These are phyloP conservation scores for Apogon hyalosoma DNA, from an alignment of 2,797 vertebrate genomes.

Conservation along the genomic window DNA sequence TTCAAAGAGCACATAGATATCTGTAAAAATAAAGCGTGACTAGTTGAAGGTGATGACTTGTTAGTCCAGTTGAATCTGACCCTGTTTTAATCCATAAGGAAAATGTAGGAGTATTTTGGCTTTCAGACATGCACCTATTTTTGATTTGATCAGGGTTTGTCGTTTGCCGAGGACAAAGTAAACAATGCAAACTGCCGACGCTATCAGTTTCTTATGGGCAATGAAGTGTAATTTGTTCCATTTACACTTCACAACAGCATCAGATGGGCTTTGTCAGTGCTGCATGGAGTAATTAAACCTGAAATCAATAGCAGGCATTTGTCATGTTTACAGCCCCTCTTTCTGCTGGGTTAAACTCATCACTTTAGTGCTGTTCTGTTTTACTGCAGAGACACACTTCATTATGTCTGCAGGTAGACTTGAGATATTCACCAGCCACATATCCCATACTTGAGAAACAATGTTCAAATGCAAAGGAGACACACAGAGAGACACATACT, in stretches of 20 bases:
- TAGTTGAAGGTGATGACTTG: constrained; percentile 8
- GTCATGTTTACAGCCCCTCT: constrained; percentile 99
- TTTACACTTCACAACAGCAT: constrained; percentile 99
- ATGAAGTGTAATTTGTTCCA: constrained; percentile 99
- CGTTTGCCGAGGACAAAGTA: constrained; percentile 95
- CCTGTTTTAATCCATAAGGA: constrained; percentile 6
- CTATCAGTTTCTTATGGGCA: constrained; percentile 99
- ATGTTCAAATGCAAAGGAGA: constrained; percentile 91
- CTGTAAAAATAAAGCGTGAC: constrained; percentile 6
- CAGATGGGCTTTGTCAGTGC: constrained; percentile 99
- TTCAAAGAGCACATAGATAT: constrained; percentile 2
- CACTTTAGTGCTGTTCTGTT: constrained; percentile 99
- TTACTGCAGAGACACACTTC: constrained; percentile 99
- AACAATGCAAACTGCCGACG: constrained; percentile 99
- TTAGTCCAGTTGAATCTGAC: constrained; percentile 18
- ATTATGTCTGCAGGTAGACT: constrained; percentile 99
- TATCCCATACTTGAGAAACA: constrained; percentile 91
- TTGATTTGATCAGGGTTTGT: constrained; percentile 96
- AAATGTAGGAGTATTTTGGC: constrained; percentile 16
- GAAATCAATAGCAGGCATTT: constrained; percentile 99
- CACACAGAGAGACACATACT: constrained; percentile 86
- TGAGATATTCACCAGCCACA: constrained; percentile 95
- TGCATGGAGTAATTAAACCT: constrained; percentile 99
- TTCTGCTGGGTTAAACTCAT: constrained; percentile 99
- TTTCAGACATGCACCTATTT: constrained; percentile 78